Evolutionary conservation across 1,140 invertebrate species (phyloP).

Genomic region (Solenopsis invicta): DNA sequence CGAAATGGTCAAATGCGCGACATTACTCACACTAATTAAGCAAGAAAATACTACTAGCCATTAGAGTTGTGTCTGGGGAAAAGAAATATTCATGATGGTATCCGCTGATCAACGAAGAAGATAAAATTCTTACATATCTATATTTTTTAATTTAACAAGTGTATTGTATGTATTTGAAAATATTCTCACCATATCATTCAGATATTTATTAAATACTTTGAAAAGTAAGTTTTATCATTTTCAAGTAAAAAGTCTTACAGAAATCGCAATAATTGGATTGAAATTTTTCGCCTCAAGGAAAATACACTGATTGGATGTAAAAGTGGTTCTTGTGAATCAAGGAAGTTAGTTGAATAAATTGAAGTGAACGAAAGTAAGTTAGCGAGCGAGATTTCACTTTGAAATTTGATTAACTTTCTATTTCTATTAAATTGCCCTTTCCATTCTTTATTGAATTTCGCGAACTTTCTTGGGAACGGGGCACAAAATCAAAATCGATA

Average conservation of each 20-base stretch:
- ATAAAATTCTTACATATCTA: neutral
- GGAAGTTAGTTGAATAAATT: constrained; percentile 46
- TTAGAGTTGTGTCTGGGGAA: constrained; percentile 6
- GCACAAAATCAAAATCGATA: constrained; percentile 19
- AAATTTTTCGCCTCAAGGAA: neutral
- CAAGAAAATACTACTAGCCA: constrained; percentile 31
- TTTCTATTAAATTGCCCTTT: constrained; percentile 29
- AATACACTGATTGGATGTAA: constrained; percentile 41
- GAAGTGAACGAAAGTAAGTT: constrained; percentile 29
- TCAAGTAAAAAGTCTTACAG: neutral
- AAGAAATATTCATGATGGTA: constrained; percentile 7
- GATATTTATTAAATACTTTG: neutral
- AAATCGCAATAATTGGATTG: constrained; percentile 14
- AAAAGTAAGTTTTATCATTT: neutral
- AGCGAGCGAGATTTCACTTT: constrained; percentile 40
- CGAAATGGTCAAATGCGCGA: constrained; percentile 45
- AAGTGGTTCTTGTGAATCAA: constrained; percentile 8
- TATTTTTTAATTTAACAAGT: neutral
- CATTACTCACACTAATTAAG: constrained; percentile 58
- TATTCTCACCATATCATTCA: neutral
- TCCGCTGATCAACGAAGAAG: neutral
- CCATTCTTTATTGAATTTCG: constrained; percentile 4
- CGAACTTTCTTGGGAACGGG: neutral
- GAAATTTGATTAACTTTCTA: constrained; percentile 50
- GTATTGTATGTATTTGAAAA: neutral